Evolutionary conservation across 2,113 vertebrate genomes (phyloP).

Genomic region (Helogale parvula): DNA sequence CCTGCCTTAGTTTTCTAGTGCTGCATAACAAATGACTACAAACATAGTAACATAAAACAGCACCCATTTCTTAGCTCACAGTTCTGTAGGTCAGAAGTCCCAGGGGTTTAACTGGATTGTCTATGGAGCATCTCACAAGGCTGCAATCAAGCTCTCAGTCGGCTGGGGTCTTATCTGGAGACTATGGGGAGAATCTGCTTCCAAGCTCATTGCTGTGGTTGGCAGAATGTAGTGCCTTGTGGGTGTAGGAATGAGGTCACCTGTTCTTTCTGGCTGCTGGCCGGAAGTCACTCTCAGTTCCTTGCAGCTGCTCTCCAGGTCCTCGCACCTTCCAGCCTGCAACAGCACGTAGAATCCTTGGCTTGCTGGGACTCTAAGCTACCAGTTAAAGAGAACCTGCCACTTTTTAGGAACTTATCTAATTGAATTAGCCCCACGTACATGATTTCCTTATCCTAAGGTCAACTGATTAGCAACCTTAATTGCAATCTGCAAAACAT

Average conservation of each 20-base stretch:
- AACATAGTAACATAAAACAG: neutral
- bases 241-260: neutral
- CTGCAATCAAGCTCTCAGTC: neutral
- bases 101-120: neutral
- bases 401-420: neutral
- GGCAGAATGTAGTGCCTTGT: neutral
- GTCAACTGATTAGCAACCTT: neutral
- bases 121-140: neutral
- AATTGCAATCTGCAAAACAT: neutral
- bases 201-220: neutral
- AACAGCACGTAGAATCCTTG: neutral
- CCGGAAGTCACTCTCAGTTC: neutral
- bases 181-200: neutral
- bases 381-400: neutral
- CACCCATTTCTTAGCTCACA: neutral
- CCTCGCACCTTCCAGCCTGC: neutral
- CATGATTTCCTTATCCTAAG: neutral
- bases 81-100: neutral
- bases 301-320: neutral
- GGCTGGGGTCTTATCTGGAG: neutral
- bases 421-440: neutral
- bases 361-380: neutral
- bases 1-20: neutral
- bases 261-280: neutral
- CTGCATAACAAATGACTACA: neutral